Percentiles rank a stretch among this genome's conserved stretches.
Evolutionary conservation across 2,888 invertebrate genomes (phyloP).

Genomic region (Mythimna loreyi): DNA sequence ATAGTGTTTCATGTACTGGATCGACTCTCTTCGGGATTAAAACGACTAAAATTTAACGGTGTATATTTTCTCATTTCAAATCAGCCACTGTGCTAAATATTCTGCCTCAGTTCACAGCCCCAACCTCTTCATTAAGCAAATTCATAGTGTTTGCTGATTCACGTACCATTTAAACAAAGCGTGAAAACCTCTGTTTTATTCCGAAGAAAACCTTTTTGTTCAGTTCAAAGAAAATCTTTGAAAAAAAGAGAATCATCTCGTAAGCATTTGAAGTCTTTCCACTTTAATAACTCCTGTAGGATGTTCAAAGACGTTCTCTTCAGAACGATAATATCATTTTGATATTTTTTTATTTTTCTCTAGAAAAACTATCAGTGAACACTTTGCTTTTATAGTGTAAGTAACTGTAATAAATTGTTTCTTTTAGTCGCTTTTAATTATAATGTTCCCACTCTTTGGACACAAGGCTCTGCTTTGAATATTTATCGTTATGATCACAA

Average conservation of each 20-base stretch:
- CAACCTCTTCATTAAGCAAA: slow-evolving; percentile 40
- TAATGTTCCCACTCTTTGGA: no score
- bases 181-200: slow-evolving; percentile 46
- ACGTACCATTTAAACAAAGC: slow-evolving; percentile 41
- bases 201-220: slow-evolving; percentile 44
- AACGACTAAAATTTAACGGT: no score
- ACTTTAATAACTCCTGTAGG: slow-evolving; percentile 32
- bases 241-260: slow-evolving; percentile 29
- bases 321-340: slow-evolving; percentile 8
- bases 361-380: neutral
- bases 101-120: slow-evolving; percentile 14
- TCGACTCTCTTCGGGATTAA: no score
- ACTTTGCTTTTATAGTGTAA: neutral
- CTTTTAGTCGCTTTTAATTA: neutral
- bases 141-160: slow-evolving; percentile 56
- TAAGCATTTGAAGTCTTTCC: slow-evolving; percentile 45
- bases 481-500: no score
- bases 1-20: no score
- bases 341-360: slow-evolving; percentile 2
- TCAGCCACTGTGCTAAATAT: slow-evolving; percentile 9
- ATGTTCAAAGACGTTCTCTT: slow-evolving; percentile 33
- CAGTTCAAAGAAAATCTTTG: slow-evolving; percentile 35
- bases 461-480: no score
- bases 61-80: slow-evolving; percentile 1
- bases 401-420: slow-evolving; percentile 10